These are phyloP conservation scores for Periophthalmodon schlosseri DNA, from an alignment of 2,113 vertebrate genomes.

Conservation along the genomic window DNA sequence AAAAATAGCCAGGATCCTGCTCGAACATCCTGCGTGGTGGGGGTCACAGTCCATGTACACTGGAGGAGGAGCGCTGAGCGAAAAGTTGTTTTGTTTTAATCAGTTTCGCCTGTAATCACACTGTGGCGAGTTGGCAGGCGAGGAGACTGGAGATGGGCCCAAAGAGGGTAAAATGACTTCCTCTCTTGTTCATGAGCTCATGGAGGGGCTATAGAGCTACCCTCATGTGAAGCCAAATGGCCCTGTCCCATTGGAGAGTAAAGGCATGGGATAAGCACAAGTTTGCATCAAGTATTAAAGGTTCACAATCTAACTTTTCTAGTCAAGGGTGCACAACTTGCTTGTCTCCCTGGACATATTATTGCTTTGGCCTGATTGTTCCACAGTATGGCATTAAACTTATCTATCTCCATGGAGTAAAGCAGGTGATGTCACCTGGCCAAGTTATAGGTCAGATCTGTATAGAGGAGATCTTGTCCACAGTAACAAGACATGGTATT, in stretches of 20 bases:
- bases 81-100: conserved; percentile 74
- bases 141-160: conserved; percentile 65
- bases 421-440: too few species aligned
- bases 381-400: too few species aligned
- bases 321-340: too few species aligned
- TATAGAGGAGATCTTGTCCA: too few species aligned
- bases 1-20: conserved; percentile 57
- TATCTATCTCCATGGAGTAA: too few species aligned
- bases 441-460: too few species aligned
- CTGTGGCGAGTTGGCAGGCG: conserved; percentile 61
- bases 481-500: too few species aligned
- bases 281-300: not conserved
- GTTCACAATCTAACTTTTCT: not conserved
- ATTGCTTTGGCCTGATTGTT: not conserved
- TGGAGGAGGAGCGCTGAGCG: conserved; percentile 29
- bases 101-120: conserved; percentile 73
- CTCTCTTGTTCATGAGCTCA: conserved; percentile 71
- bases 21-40: conserved; percentile 55
- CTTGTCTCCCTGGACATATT: not conserved
- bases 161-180: conserved; percentile 71
- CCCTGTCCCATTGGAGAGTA: conserved; percentile 41
- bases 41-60: conserved; percentile 43
- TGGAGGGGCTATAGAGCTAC: conserved; percentile 54
- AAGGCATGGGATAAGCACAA: not conserved
- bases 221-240: conserved; percentile 53